A percentile compares a stretch with the other conserved stretches of the same genome.
These are phyloP conservation scores for Osmerus mordax DNA, from an alignment of 2,113 vertebrate genomes.

Conservation along the genomic window DNA sequence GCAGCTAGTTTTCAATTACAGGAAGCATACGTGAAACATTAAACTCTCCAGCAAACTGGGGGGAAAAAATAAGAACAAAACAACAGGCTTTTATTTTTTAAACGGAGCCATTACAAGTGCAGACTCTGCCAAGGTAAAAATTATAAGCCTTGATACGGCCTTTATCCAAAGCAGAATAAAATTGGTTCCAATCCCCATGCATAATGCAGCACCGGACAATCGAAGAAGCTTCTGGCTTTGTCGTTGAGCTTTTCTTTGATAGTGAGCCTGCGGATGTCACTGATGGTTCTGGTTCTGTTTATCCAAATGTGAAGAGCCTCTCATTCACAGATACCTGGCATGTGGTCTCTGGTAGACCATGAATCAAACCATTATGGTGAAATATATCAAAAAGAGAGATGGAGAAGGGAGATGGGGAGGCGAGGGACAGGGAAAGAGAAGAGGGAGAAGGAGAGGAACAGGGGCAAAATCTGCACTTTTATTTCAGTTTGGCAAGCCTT, in stretches of 20 bases:
- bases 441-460: too few relatives aligned
- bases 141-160: conserved; percentile 42
- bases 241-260: conserved; percentile 26
- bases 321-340: too few relatives aligned
- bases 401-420: not conserved
- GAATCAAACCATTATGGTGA: too few relatives aligned
- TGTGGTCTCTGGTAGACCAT: too few relatives aligned
- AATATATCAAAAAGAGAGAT: conserved; percentile 27
- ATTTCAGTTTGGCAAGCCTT: too few relatives aligned
- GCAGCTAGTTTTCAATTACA: too few relatives aligned
- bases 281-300: not conserved
- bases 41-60: too few relatives aligned
- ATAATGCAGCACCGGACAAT: conserved; percentile 39
- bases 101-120: conserved; percentile 21
- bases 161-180: conserved; percentile 41
- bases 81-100: not conserved
- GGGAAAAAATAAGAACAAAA: not conserved
- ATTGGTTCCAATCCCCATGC: conserved; percentile 35
- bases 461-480: too few relatives aligned
- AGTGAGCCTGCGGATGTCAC: not conserved
- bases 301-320: too few relatives aligned
- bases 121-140: conserved; percentile 37
- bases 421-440: not conserved
- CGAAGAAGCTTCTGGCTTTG: conserved; percentile 32
- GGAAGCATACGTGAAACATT: too few relatives aligned